Conservation (phyloP, 2,888 invertebrate species). For the Lasioglossum pauxillum region DNA sequence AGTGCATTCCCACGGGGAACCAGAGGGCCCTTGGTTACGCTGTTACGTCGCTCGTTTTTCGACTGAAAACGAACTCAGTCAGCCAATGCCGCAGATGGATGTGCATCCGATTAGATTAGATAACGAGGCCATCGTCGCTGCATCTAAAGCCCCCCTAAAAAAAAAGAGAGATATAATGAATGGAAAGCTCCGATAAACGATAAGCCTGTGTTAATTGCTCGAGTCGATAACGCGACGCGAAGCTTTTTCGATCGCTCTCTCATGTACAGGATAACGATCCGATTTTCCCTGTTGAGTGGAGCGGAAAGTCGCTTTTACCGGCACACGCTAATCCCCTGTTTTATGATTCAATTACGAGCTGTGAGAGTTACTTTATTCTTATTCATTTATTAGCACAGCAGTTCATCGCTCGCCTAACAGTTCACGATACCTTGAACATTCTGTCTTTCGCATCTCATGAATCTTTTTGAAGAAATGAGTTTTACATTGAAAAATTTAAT, state of each 20-base stretch:
- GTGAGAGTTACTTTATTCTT: not conserved
- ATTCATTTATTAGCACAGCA: not conserved
- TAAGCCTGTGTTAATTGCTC: slow-evolving; percentile 5
- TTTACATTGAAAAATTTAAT: too few species aligned
- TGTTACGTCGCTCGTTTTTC: slow-evolving; percentile 33
- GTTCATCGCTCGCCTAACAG: not conserved
- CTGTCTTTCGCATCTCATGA: not conserved
- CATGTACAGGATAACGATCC: slow-evolving; percentile 21
- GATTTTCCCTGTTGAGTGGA: slow-evolving; percentile 6
- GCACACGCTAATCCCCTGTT: not conserved
- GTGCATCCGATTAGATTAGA: slow-evolving; percentile 65
- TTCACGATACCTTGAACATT: not conserved
- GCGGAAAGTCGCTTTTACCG: slow-evolving; percentile 12
- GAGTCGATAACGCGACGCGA: not conserved
- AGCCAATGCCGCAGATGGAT: slow-evolving; percentile 6
- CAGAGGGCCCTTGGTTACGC: slow-evolving; percentile 23
- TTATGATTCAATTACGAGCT: not conserved
- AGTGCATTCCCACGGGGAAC: slow-evolving; percentile 60
- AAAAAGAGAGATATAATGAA: not conserved
- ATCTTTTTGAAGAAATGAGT: not conserved
- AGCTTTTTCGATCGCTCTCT: not conserved
- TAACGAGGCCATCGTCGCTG: slow-evolving; percentile 2
- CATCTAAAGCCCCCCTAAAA: not conserved
- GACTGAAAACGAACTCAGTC: slow-evolving; percentile 27
- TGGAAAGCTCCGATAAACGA: slow-evolving; percentile 32